A percentile compares a stretch with the other conserved stretches of the same genome.
Conservation (phyloP, 2,888 invertebrate genomes). For the Microctonus brassicae region DNA sequence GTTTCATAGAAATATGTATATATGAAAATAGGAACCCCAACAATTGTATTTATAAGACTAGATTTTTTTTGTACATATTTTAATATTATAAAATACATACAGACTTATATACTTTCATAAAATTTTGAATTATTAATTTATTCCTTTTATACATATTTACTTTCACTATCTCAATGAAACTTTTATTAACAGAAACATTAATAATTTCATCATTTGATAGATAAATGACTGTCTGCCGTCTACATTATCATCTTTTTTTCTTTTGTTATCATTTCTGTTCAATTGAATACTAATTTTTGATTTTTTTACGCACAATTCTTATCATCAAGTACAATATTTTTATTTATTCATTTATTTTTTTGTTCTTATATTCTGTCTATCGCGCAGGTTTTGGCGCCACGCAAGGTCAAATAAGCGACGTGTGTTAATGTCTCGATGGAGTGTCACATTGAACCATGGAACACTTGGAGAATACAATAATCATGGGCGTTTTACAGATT, state of each 20-base stretch:
- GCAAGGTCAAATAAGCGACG: slow-evolving; percentile 16
- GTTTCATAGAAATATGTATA: too few relatives aligned
- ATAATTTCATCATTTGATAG: not conserved
- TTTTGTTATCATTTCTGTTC: not conserved
- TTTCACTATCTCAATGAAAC: not conserved
- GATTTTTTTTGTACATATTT: slow-evolving; percentile 36
- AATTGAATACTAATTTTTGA: not conserved
- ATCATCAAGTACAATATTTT: not conserved
- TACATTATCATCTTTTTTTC: not conserved
- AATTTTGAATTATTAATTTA: not conserved
- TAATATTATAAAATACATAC: slow-evolving; percentile 37
- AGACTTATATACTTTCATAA: slow-evolving; percentile 45
- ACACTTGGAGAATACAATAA: slow-evolving; percentile 21
- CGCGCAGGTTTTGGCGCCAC: slow-evolving; percentile 1
- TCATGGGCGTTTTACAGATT: slow-evolving; percentile 38
- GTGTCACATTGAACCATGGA: slow-evolving; percentile 35
- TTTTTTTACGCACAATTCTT: not conserved
- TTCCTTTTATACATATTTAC: not conserved
- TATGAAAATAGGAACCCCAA: not conserved
- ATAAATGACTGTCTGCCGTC: not conserved
- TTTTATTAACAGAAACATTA: not conserved
- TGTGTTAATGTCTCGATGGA: slow-evolving; percentile 16
- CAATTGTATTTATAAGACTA: slow-evolving; percentile 22
- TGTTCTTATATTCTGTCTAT: not conserved
- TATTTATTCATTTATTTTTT: not conserved